Evolutionary conservation across 2,797 vertebrate genomes (phyloP), one percentile per base, ranked within the genome.

Genomic region (Silurus lanzhouensis): DNA sequence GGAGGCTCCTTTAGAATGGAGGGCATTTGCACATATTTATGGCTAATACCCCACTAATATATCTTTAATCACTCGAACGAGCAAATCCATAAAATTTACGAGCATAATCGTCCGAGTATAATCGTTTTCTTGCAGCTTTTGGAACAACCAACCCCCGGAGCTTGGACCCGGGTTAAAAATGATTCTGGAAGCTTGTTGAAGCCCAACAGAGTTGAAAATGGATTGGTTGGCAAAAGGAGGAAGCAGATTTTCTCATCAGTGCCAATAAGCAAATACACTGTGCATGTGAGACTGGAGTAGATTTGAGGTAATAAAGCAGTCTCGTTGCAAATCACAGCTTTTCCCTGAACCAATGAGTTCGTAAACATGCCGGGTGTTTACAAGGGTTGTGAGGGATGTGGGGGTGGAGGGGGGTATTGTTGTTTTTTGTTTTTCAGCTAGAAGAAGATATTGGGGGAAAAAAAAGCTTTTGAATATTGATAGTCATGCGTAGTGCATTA

Each of bases 221-320:
- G 85, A 89, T 83, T 84, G 83, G 61, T 83, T 88, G 85, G 85
- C 84, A 81, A 61, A 25, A 52, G 70, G 58, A 64, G 63, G 60
- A 70, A 31, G 27, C 77, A 17, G 74, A 61, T 86, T 87, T 63
- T 75, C 83, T 82, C 84, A 88, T 88, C 81, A 87, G 25, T 20
- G 48, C 67, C 85, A 83, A 58, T 80, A 81, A 84, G 74, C 77
- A 58, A 80, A 72, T 85, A 81, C 83, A 61, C 75, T 25, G 67
- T 67, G 61, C 74, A 77, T 85, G 57, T 78, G 61, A 80, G 64
- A 66, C 85, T 63, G 14, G 31, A 60, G 44, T 48, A 82, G n/a
- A 66, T 86, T 89, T 83, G 80, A 48, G 44, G 48, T 84, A 88
- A 85, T 79, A 66, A 64, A 77, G 72, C n/a, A 75, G 81, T 68